These are phyloP conservation scores for Zaprionus inermis DNA, from an alignment of 1,140 invertebrate genomes.

Conservation along the genomic window DNA sequence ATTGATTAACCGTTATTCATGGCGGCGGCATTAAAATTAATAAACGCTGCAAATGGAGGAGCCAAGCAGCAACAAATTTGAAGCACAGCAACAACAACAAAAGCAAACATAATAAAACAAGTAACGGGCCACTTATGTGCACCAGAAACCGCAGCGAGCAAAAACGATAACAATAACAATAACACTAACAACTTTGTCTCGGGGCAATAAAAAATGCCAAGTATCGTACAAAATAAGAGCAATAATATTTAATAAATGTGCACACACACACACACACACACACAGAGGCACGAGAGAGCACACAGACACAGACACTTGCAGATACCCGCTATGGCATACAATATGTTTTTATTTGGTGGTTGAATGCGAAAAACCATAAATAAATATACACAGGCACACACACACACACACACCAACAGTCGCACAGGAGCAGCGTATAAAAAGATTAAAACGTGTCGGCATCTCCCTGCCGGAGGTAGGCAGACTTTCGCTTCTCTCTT, in stretches of 20 bases:
- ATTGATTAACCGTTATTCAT: constrained; percentile 77
- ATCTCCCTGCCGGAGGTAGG: constrained; percentile 65
- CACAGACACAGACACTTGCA: constrained; percentile 15
- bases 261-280: constrained; percentile 36
- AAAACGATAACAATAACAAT: constrained; percentile 13
- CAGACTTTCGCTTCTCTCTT: constrained; percentile 30
- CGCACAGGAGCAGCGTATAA: constrained; percentile 44
- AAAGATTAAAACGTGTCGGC: constrained; percentile 59
- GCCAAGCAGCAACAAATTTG: constrained; percentile 14
- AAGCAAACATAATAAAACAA: constrained; percentile 8
- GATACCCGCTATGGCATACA: constrained; percentile 12
- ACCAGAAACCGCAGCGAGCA: constrained; percentile 22
- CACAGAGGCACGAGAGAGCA: too few species aligned
- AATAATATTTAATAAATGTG: constrained; percentile 82
- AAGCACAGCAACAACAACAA: constrained; percentile 21
- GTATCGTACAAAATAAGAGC: constrained; percentile 74
- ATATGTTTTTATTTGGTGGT: constrained; percentile 64
- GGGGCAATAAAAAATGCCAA: constrained; percentile 73
- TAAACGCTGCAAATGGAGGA: constrained; percentile 53
- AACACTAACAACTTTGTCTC: constrained; percentile 41
- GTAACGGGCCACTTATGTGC: constrained; percentile 35
- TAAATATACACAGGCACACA: constrained; percentile 57
- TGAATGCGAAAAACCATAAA: constrained; percentile 76
- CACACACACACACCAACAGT: constrained; percentile 36
- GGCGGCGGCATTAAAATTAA: constrained; percentile 68